phyloP scores from a whole-genome alignment of 1,140 invertebrate genomes.

The Pissodes strobi region DNA sequence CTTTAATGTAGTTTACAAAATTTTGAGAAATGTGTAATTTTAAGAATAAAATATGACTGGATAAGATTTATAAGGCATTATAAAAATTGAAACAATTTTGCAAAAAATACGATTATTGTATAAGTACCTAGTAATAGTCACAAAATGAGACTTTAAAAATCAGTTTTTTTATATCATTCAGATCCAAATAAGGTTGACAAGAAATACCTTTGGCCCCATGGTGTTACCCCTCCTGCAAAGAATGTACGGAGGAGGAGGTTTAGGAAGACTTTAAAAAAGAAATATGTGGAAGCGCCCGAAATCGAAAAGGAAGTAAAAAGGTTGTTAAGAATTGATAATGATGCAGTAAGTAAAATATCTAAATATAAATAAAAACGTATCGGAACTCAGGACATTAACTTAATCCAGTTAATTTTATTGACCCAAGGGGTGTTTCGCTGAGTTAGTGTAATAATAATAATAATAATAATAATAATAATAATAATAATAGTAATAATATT shows the following conservation, averaged over 20 bases:
- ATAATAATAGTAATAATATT: too few relatives aligned
- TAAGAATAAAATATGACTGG: neutral
- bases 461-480: neutral
- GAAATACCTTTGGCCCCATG: constrained; percentile 92
- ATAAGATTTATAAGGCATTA: neutral
- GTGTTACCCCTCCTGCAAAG: constrained; percentile 91
- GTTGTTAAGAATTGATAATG: constrained; percentile 88
- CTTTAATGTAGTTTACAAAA: too few relatives aligned
- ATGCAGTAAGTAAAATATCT: constrained; percentile 74
- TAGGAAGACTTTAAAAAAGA: constrained; percentile 94
- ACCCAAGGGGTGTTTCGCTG: neutral
- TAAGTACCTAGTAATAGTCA: too few relatives aligned
- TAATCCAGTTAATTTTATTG: neutral
- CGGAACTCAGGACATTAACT: too few relatives aligned
- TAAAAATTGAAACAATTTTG: too few relatives aligned
- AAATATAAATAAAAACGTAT: too few relatives aligned
- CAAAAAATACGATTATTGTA: too few relatives aligned
- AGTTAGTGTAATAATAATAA: neutral
- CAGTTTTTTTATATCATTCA: too few relatives aligned
- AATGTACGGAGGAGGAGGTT: constrained; percentile 93
- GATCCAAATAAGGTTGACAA: constrained; percentile 92
- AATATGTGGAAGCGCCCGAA: constrained; percentile 95
- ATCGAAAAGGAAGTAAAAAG: constrained; percentile 97
- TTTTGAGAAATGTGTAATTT: too few relatives aligned
- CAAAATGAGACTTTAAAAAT: too few relatives aligned